These are phyloP conservation scores for Montipora foliosa DNA, from an alignment of 64 coral and sea anemone genomes.

Conservation along the genomic window DNA sequence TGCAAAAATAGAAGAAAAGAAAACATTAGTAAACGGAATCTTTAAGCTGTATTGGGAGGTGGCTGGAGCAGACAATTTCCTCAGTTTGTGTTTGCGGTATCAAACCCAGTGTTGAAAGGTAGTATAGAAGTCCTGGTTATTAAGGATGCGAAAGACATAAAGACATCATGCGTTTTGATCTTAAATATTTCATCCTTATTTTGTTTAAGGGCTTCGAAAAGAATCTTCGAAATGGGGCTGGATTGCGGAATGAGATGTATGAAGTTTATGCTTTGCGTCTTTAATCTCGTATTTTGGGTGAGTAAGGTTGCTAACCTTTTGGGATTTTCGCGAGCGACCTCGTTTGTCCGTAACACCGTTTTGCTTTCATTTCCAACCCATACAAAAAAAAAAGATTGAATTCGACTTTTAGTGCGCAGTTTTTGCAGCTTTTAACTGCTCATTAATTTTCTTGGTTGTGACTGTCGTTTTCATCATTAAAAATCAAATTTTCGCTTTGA, in stretches of 20 bases:
- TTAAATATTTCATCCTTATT: slow-evolving; percentile 32
- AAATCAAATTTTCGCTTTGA: slow-evolving; percentile 1
- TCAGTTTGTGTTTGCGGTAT: slow-evolving; percentile 24
- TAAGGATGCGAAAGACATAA: not conserved
- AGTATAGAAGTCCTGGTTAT: slow-evolving; percentile 1
- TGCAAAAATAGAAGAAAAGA: slow-evolving; percentile 44
- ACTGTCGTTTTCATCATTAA: not conserved
- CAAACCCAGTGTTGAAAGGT: slow-evolving; percentile 7
- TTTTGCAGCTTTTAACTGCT: slow-evolving; percentile 34
- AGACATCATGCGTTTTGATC: not conserved
- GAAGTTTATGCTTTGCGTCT: slow-evolving; percentile 92
- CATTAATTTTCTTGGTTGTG: slow-evolving; percentile 15
- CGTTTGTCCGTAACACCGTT: slow-evolving; percentile 11
- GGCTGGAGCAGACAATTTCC: not conserved
- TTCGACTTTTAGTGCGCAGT: slow-evolving; percentile 35
- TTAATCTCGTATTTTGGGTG: slow-evolving; percentile 94
- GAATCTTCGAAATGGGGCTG: slow-evolving; percentile 45
- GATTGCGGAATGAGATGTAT: slow-evolving; percentile 92
- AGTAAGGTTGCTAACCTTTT: slow-evolving; percentile 1
- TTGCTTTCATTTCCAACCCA: slow-evolving; percentile 15
- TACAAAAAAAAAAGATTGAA: slow-evolving; percentile 9
- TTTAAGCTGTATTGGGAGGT: slow-evolving; percentile 24
- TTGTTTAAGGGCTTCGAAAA: slow-evolving; percentile 11
- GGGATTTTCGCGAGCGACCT: not conserved
- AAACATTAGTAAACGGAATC: slow-evolving; percentile 42